A percentile compares a stretch with the other conserved stretches of the same genome.
Evolutionary conservation across 92 coral and sea anemone species (phyloP).

Genomic region (Pocillopora meandrina): DNA sequence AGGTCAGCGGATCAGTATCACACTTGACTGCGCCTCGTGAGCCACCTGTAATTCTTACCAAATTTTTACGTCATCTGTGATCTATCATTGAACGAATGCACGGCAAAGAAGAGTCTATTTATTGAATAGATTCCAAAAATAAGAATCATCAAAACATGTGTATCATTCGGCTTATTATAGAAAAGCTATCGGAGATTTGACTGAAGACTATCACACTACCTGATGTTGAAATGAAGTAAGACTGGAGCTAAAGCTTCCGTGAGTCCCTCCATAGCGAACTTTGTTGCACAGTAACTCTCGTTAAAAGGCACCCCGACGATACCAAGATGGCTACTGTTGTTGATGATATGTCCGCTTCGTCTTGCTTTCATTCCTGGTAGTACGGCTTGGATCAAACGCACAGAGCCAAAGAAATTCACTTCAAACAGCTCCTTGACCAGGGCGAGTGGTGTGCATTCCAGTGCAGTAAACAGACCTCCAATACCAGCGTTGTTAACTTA

Average conservation of each 20-base stretch:
- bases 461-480: conserved; percentile 66
- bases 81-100: too few species aligned
- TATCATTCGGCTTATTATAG: too few species aligned
- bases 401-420: conserved; percentile 76
- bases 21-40: too few species aligned
- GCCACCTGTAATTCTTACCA: too few species aligned
- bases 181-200: not conserved
- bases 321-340: conserved; percentile 72
- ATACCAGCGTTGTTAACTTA: conserved; percentile 95
- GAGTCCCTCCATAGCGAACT: conserved; percentile 89
- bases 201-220: conserved; percentile 21
- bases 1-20: too few species aligned
- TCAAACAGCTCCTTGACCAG: conserved; percentile 61
- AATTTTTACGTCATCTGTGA: too few species aligned
- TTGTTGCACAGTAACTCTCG: conserved; percentile 76
- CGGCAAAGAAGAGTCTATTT: too few species aligned
- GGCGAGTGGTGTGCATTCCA: conserved; percentile 66
- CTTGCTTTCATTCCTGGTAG: conserved; percentile 84
- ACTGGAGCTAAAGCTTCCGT: conserved; percentile 79
- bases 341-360: conserved; percentile 76
- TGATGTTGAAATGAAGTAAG: conserved; percentile 68
- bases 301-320: conserved; percentile 65
- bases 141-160: too few species aligned
- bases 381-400: conserved; percentile 81
- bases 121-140: not conserved